Conservation (phyloP, 2,797 vertebrate genomes). For the Carcharodon carcharias region DNA sequence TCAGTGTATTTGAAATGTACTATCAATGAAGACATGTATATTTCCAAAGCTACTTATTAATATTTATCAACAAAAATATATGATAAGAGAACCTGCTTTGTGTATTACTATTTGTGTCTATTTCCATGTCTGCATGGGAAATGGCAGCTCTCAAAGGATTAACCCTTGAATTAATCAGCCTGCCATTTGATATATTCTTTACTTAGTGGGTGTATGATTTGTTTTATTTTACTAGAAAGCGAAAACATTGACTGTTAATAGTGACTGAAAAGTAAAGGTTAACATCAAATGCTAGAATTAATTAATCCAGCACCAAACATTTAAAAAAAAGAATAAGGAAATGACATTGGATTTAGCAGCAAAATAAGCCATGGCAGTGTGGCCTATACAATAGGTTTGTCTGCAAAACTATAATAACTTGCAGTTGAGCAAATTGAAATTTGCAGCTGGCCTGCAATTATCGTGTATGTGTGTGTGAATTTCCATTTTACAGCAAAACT, state of each 20-base stretch:
- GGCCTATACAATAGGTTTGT: neutral
- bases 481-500: neutral
- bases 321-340: neutral
- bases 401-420: slow-evolving; percentile 10
- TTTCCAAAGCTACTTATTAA: neutral
- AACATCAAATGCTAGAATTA: neutral
- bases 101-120: neutral
- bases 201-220: neutral
- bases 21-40: neutral
- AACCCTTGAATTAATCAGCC: neutral
- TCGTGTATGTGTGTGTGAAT: neutral
- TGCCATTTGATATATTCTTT: slow-evolving; percentile 7
- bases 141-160: neutral
- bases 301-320: neutral
- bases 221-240: slow-evolving; percentile 4
- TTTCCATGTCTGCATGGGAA: neutral
- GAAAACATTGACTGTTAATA: neutral
- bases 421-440: slow-evolving; percentile 23
- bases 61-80: neutral
- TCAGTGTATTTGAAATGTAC: neutral
- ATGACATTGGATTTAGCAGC: neutral
- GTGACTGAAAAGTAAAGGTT: neutral
- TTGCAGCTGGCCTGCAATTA: slow-evolving; percentile 6
- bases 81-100: neutral
- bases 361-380: neutral